Evolutionary conservation across 2,113 vertebrate species (phyloP), one percentile per base, ranked within the genome.

Genomic region (Erinaceus europaeus): DNA sequence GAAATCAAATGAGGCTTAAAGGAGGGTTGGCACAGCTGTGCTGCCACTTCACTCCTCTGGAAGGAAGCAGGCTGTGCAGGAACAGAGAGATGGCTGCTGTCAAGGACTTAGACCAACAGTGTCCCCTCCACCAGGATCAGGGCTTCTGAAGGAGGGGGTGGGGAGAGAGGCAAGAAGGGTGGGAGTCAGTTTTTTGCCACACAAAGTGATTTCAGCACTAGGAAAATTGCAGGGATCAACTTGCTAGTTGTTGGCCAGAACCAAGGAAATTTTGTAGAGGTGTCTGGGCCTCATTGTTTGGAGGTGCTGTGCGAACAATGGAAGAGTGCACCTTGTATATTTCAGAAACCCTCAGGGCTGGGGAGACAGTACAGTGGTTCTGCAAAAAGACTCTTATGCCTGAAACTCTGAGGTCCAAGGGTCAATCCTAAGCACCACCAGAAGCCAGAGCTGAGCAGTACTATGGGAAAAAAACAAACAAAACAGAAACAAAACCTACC

Each of bases 181-280:
- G 48, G 48, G 48, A 88, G 91, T 86, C 87, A 69, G 62, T 88
- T 86, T 64, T 75, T 42, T 61, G 10, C 29, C 20, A 20, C 75
- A 67, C 85, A 88, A 76, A 93, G 83, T 85, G 88, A 68, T 90
- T 93, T 90, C 89, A 94, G 80, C 72, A 38, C 32, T 91, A 82
- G 68, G 92, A 91, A 94, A 94, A 91, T 91, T 94, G 82, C 90
- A 82, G 78, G 94, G 94, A 89, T 96, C 86, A 92, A 53, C 77
- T 91, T 53, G 53, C 80, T 90, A 94, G 93, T 89, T 95, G 94
- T 82, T 93, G 90, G 89, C 87, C 89, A 86, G 89, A 89, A 73
- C 72, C 48, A 12, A 46, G 84, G 64, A 67, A 88, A 48, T 62
- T 93, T 87, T 72, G 9, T 53, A 79, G 69, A 90, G 61, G 50